Percentiles rank a stretch among this genome's conserved stretches.
These are phyloP conservation scores for Eurypyga helias DNA, from an alignment of 2,113 vertebrate genomes.

Conservation along the genomic window DNA sequence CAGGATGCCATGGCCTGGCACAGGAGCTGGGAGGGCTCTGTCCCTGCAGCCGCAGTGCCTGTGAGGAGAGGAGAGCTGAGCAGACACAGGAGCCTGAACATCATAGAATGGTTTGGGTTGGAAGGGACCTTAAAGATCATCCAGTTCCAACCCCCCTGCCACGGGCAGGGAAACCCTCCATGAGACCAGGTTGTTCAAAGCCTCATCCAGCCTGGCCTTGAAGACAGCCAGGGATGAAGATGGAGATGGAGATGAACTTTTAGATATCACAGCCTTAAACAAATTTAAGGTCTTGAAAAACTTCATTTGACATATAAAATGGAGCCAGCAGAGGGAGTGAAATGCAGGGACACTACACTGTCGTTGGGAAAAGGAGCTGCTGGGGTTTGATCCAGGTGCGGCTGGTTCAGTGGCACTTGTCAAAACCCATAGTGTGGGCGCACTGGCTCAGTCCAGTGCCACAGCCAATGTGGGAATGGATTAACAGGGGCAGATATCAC, in stretches of 20 bases:
- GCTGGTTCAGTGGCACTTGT: not conserved
- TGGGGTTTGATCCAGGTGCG: not conserved
- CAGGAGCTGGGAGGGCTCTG: not conserved
- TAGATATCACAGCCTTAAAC: not conserved
- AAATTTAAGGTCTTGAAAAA: not conserved
- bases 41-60: not conserved
- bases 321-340: conserved; percentile 57
- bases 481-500: not conserved
- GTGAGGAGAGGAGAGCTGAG: not conserved
- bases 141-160: too few species aligned
- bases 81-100: not conserved
- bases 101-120: too few species aligned
- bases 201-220: too few species aligned
- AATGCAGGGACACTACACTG: not conserved
- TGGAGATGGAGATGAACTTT: not conserved
- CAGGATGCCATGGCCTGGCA: fast-evolving
- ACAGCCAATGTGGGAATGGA: not conserved
- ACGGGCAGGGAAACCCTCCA: too few species aligned
- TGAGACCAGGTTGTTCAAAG: too few species aligned
- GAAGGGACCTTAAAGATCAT: too few species aligned
- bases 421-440: not conserved
- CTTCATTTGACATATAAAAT: not conserved
- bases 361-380: not conserved
- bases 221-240: too few species aligned
- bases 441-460: not conserved